Evolutionary conservation across 2,888 invertebrate species (phyloP).

Genomic region (Cryptocephalus primarius): DNA sequence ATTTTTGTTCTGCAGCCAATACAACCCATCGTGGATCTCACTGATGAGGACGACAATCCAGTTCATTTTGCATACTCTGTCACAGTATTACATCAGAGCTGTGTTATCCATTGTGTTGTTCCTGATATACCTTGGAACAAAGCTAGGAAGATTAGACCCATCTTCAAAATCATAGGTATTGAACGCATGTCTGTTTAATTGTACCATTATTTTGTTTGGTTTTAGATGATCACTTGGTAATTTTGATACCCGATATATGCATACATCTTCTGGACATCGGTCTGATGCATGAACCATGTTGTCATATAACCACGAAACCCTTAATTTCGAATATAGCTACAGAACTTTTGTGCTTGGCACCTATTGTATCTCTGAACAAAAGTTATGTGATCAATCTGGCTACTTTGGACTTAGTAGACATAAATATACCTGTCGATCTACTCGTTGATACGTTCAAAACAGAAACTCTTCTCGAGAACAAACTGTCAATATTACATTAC

Average conservation of each 20-base stretch:
- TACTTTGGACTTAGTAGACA: conserved; percentile 60
- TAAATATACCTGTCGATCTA: conserved; percentile 54
- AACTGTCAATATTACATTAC: conserved; percentile 72
- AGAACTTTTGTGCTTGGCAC: conserved; percentile 47
- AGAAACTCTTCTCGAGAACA: conserved; percentile 56
- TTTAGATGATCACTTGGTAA: conserved; percentile 68
- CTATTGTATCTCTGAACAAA: conserved; percentile 46
- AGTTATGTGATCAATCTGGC: conserved; percentile 54
- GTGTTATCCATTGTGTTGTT: conserved; percentile 71
- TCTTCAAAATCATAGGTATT: conserved; percentile 50
- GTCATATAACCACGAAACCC: conserved; percentile 62
- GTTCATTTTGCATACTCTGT: conserved; percentile 81
- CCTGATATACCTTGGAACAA: conserved; percentile 71
- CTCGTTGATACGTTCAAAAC: conserved; percentile 58
- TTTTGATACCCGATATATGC: conserved; percentile 74
- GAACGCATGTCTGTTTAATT: background rate
- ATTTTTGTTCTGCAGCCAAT: conserved; percentile 37
- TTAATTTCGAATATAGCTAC: conserved; percentile 55
- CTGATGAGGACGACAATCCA: conserved; percentile 44
- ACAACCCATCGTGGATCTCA: conserved; percentile 40
- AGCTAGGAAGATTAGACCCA: conserved; percentile 65
- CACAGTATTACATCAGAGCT: conserved; percentile 71
- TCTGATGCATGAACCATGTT: conserved; percentile 71
- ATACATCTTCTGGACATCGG: conserved; percentile 79
- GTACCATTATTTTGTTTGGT: conserved; percentile 7